These are phyloP conservation scores for Oreochromis tanganicae DNA, from an alignment of 2,113 vertebrate species.

Conservation along the genomic window DNA sequence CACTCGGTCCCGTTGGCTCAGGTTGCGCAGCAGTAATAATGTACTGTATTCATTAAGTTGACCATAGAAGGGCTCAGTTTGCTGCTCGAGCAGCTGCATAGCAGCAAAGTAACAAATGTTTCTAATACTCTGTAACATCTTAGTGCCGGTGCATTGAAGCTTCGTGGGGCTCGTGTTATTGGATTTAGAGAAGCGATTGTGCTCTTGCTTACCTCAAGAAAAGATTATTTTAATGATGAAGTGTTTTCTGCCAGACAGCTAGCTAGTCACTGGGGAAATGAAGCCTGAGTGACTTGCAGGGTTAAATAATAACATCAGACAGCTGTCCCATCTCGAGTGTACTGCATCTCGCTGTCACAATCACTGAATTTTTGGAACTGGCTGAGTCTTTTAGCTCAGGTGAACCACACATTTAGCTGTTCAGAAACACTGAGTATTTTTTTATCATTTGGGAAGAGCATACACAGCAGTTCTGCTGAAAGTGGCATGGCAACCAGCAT, in stretches of 20 bases:
- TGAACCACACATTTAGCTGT: background rate
- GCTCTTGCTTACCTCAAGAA: constrained; percentile 22
- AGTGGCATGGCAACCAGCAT: constrained; percentile 2
- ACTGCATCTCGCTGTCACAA: background rate
- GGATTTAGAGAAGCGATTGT: background rate
- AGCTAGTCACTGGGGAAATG: background rate
- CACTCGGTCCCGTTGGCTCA: background rate
- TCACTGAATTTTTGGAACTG: background rate
- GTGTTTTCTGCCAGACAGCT: constrained; percentile 1
- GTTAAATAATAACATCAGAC: background rate
- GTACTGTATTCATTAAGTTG: constrained; percentile 22
- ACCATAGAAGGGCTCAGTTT: constrained; percentile 30
- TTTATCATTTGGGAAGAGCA: background rate
- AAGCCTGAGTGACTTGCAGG: background rate
- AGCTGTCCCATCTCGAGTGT: background rate
- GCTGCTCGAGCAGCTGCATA: background rate
- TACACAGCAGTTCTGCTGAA: background rate
- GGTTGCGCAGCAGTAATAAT: background rate
- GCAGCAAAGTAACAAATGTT: constrained; percentile 19
- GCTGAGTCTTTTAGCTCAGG: background rate
- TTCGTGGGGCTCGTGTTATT: background rate
- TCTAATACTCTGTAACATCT: constrained; percentile 13
- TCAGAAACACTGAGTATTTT: background rate
- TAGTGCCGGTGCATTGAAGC: background rate
- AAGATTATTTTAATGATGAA: constrained; percentile 18